Conservation (phyloP, 1,140 invertebrate species). For the Amyelois transitella region DNA sequence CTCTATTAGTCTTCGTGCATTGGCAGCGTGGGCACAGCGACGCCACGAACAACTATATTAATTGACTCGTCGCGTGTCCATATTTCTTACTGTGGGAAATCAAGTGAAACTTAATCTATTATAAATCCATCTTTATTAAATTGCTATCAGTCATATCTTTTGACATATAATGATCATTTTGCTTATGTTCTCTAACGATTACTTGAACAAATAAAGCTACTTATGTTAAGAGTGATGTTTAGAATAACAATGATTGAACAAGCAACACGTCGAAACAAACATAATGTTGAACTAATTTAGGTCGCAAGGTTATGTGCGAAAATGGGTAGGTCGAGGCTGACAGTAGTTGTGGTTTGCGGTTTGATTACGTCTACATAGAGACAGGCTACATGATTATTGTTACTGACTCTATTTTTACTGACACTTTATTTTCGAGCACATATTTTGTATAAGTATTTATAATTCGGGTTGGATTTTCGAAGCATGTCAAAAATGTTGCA, state of each 20-base stretch:
- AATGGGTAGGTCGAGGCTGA: neutral
- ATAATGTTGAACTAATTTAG: neutral
- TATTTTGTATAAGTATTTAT: neutral
- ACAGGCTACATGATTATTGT: neutral
- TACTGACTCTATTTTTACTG: neutral
- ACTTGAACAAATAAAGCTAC: neutral
- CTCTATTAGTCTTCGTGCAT: slow-evolving; percentile 39
- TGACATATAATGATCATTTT: neutral
- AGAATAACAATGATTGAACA: neutral
- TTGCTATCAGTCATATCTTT: no score
- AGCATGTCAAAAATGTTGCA: no score
- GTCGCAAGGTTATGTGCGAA: neutral
- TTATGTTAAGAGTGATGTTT: neutral
- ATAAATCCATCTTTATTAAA: slow-evolving; percentile 13
- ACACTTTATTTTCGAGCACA: no score
- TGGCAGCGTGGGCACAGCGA: slow-evolving; percentile 25
- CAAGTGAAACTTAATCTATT: slow-evolving; percentile 15
- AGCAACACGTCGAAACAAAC: neutral
- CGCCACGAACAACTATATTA: slow-evolving; percentile 18
- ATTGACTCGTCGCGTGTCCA: slow-evolving; percentile 30
- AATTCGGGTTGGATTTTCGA: neutral
- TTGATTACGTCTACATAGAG: neutral
- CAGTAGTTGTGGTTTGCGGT: neutral
- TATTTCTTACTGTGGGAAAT: slow-evolving; percentile 26
- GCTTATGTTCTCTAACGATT: neutral